Evolutionary conservation across 2,888 invertebrate genomes (phyloP), one percentile per base, ranked within the genome.

Genomic region (Eretmocerus hayati): DNA sequence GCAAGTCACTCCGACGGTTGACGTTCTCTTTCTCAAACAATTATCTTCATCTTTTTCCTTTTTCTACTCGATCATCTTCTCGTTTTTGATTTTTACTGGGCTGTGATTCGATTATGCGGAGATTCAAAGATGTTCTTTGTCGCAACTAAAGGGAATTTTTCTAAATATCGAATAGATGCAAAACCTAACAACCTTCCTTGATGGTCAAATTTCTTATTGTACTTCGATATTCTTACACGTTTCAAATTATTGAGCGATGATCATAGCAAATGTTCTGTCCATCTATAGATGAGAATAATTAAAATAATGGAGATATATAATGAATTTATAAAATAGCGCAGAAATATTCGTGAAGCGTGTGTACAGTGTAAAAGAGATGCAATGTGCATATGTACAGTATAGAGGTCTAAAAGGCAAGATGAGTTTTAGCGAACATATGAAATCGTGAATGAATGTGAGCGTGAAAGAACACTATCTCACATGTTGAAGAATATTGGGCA

Each of bases 311-410:
- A 39, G 31, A 23, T 36, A 44, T 37, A 36, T 11, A 23, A 5
- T 42, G 44, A 45, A 48, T 48, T 48, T 49, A 21, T 49, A 52
- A 49, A 46, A 42, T 49, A 52, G 52, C 48, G 52, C 38, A 46
- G 48, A 40, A 42, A 50, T 53, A 53, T 48, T 53, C 44, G 53
- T 48, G 42, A 32, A 48, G 39, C 45, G 46, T 66, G 61, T 68
- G 69, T 69, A 70, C 67, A 69, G 70, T 69, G 67, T 69, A 69
- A 69, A 69, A 68, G n/a, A n/a, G 69, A 67, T 69, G 68, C 67
- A 66, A 67, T 70, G 70, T 69, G 68, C 66, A 69, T 69, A 69
- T 70, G 69, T 70, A 71, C 70, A 71, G 70, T 65, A 58, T 70
- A 69, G 64, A 66, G 52, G 61, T 66, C 56, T 50, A 35, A 26